Percentiles rank a stretch among this genome's conserved stretches.
These are phyloP conservation scores for Cassiopea xamachana DNA, from an alignment of 30 jellyfish, hydroid and myxozoan species.

Conservation along the genomic window DNA sequence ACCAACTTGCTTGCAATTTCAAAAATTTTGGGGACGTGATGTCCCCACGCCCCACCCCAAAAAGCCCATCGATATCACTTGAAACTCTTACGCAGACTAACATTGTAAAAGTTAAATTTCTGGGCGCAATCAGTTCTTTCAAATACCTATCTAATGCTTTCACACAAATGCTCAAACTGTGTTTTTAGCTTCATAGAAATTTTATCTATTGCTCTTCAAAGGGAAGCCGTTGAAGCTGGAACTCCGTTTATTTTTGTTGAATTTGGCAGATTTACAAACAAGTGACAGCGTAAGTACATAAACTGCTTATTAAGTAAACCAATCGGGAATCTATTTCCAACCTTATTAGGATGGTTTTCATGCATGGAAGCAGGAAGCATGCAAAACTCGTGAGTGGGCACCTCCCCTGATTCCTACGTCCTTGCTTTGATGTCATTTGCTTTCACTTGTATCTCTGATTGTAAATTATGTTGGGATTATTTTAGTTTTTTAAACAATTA, in stretches of 20 bases:
- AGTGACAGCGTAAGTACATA: conserved; percentile 4
- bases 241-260: background rate
- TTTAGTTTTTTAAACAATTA: no score
- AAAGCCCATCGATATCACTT: background rate
- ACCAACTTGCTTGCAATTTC: no score
- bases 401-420: background rate
- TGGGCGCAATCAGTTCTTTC: no score
- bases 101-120: no score
- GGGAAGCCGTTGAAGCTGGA: conserved; percentile 20
- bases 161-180: no score
- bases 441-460: background rate
- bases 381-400: no score
- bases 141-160: no score
- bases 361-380: background rate
- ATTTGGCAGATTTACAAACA: conserved; percentile 13
- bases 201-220: background rate
- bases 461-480: background rate
- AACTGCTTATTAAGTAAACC: background rate
- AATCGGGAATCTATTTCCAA: background rate
- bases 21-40: background rate
- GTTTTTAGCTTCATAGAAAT: no score
- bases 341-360: background rate
- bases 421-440: background rate
- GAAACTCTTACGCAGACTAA: no score
- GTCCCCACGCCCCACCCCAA: background rate